Conservation (phyloP, 1,140 invertebrate species). For the Trachymyrmex cornetzi region DNA sequence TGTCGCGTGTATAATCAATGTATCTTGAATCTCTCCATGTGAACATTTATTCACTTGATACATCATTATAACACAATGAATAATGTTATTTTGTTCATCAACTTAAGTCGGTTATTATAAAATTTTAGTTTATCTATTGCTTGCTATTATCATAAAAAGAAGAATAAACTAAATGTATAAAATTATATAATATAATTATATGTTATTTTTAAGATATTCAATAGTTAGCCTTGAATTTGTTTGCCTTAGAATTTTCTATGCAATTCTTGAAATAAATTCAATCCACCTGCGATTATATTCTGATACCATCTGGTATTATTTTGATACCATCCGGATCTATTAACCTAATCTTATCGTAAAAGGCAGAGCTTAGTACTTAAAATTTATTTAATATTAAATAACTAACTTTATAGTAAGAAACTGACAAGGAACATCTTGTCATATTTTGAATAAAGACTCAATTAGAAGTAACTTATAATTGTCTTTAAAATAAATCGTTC, state of each 20-base stretch:
- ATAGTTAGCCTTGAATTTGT: not conserved
- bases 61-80: not conserved
- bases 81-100: constrained; percentile 4
- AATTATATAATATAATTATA: not conserved
- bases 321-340: not conserved
- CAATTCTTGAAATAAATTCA: not conserved
- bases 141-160: not conserved
- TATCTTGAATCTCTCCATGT: constrained; percentile 1
- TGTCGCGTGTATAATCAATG: not conserved
- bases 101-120: constrained; percentile 12
- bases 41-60: not conserved
- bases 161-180: not conserved
- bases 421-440: not conserved
- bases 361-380: not conserved
- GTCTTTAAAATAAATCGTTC: not conserved
- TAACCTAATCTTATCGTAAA: not conserved
- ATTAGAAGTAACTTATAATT: not conserved
- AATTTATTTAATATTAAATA: not conserved
- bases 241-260: not conserved
- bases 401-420: not conserved
- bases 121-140: not conserved
- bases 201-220: not conserved
- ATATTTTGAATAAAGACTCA: not conserved
- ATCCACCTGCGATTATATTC: not conserved
- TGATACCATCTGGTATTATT: too few species aligned